A percentile compares a stretch with the other conserved stretches of the same genome.
These are phyloP conservation scores for Babylonia areolata DNA, from an alignment of 1,140 invertebrate genomes.

Conservation along the genomic window DNA sequence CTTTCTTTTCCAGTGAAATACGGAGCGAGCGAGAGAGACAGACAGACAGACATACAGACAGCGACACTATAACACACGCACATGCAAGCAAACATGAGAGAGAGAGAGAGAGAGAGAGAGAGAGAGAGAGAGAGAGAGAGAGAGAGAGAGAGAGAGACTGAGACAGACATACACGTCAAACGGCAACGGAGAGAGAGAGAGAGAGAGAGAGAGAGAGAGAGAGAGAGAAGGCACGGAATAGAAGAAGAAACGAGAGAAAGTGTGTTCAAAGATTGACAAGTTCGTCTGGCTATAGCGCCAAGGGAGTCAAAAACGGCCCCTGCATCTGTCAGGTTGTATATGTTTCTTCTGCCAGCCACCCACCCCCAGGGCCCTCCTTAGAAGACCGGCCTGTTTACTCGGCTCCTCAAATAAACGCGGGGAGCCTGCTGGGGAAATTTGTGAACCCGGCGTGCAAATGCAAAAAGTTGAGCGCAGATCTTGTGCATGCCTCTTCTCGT, in stretches of 20 bases:
- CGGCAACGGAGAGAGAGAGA: background rate
- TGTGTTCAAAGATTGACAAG: no score
- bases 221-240: background rate
- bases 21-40: slow-evolving; percentile 25
- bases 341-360: background rate
- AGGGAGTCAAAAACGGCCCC: no score
- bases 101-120: background rate
- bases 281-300: no score
- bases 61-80: background rate
- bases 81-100: background rate
- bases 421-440: background rate
- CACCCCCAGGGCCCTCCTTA: background rate
- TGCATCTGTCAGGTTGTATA: no score
- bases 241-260: no score
- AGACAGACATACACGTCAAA: background rate
- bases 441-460: background rate
- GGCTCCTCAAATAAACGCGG: background rate
- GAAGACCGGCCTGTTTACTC: background rate
- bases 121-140: background rate
- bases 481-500: background rate
- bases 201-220: background rate
- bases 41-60: slow-evolving; percentile 23
- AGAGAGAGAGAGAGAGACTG: background rate
- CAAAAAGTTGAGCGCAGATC: background rate
- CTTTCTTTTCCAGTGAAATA: background rate